Conservation (phyloP, 2,888 invertebrate genomes). For the Eurytoma californica region DNA sequence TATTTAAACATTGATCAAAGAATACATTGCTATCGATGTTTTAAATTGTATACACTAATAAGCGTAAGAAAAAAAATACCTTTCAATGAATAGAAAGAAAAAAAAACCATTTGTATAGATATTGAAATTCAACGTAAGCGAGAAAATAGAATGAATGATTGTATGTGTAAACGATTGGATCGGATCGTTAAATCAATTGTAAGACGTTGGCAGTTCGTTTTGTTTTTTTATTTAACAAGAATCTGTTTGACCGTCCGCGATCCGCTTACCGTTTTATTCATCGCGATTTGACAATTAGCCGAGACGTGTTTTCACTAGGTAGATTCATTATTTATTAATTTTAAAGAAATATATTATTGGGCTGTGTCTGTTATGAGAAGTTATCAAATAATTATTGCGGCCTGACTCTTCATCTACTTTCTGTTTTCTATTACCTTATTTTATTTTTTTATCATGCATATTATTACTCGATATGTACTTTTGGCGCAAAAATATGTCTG, state of each 20-base stretch:
- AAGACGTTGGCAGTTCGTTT: slow-evolving; percentile 41
- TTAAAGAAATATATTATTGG: slow-evolving; percentile 42
- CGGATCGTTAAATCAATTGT: slow-evolving; percentile 22
- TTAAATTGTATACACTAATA: slow-evolving; percentile 42
- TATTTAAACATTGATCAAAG: slow-evolving; percentile 46
- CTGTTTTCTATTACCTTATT: slow-evolving; percentile 11
- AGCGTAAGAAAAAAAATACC: slow-evolving; percentile 26
- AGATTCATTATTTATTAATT: slow-evolving; percentile 52
- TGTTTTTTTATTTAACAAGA: slow-evolving; percentile 46
- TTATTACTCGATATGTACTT: slow-evolving; percentile 6
- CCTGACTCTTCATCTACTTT: slow-evolving; percentile 26
- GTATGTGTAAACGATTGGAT: slow-evolving; percentile 7
- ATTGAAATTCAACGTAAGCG: slow-evolving; percentile 39
- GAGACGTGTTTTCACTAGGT: slow-evolving; percentile 23
- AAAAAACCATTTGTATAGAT: slow-evolving; percentile 47
- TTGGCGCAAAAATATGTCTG: slow-evolving; percentile 16
- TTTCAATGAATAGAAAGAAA: slow-evolving; percentile 32
- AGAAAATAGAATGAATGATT: slow-evolving; percentile 47
- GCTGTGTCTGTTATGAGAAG: slow-evolving; percentile 46
- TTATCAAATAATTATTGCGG: slow-evolving; percentile 39
- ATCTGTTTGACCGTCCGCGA: slow-evolving; percentile 39
- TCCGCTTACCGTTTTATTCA: slow-evolving; percentile 17
- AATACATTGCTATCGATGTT: slow-evolving; percentile 46
- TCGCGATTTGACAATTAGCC: background rate
- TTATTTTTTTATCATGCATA: slow-evolving; percentile 20